These are phyloP conservation scores for Forbesichthys papilliferus DNA, from an alignment of 2,113 vertebrate genomes.

Conservation along the genomic window DNA sequence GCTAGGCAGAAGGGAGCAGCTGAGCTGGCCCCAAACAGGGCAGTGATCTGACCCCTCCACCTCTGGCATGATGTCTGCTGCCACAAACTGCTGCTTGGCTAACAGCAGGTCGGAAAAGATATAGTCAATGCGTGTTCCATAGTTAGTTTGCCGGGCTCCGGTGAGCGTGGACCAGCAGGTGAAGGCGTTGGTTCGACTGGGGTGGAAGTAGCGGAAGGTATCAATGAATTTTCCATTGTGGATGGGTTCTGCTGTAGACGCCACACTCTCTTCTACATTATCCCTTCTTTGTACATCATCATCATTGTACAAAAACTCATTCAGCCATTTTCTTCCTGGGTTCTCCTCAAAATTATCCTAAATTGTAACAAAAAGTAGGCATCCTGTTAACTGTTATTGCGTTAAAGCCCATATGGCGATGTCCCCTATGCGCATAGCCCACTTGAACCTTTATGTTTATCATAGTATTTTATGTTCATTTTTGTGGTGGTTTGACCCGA, in stretches of 20 bases:
- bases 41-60: constrained; percentile 90
- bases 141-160: constrained; percentile 86
- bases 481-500: not conserved
- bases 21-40: constrained; percentile 81
- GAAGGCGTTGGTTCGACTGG: constrained; percentile 79
- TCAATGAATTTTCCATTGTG: constrained; percentile 78
- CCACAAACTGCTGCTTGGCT: constrained; percentile 70
- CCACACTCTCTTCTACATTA: constrained; percentile 16
- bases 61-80: constrained; percentile 82
- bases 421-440: no score
- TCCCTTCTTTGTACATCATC: constrained; percentile 9
- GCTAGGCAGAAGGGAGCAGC: constrained; percentile 67
- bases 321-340: constrained; percentile 83
- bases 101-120: constrained; percentile 78
- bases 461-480: not conserved
- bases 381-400: not conserved
- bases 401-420: not conserved
- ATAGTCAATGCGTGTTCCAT: constrained; percentile 89
- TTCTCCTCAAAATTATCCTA: constrained; percentile 83
- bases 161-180: constrained; percentile 86
- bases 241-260: not conserved
- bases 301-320: constrained; percentile 61
- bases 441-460: not conserved
- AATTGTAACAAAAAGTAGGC: constrained; percentile 17
- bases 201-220: constrained; percentile 84